Evolutionary conservation across 2,797 vertebrate species (phyloP), one percentile per base, ranked within the genome.

Genomic region (Rhinella marina): DNA sequence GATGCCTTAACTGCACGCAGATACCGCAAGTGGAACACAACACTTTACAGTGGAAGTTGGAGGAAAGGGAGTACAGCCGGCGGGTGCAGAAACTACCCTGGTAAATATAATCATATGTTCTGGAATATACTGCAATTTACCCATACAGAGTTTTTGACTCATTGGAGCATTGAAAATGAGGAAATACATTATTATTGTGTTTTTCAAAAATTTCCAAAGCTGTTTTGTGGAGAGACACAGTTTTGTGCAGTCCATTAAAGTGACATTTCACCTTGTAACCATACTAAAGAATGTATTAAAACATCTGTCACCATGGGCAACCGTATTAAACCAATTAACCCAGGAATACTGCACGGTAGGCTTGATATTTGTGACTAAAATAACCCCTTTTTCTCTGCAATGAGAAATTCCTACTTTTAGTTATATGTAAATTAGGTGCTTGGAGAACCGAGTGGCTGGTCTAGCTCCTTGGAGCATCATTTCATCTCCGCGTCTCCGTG

Each of bases 21-120:
- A 0, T 61, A 96, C 89, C 96, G 95, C 84, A 95, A 95, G 90
- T 99, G 98, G 98, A 98, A 97, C 94, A 96, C 96, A 25, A 96
- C 85, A 0, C 95, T 97, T 75, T 99, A 97, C 7, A 95, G 97
- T 0, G 98, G 98, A 0, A 93, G 91, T 0, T 99, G 98, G 98
- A 95, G 97, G 52, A 93, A 94, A 17, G 98, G 98, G 3, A 95
- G 95, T 92, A 95, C 94, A 0, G 95, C 95, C 0, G 95, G 95
- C 0, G 95, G 95, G 82, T 96, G 95, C 86, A 70, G 94, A 0
- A 95, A 96, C 88, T 95, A 79, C 86, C 95, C 95, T n/a, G 94
- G 95, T 94, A 88, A 27, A 0, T 68, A 32, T 1, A 19, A 1
- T 48, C 11, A 7, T 52, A 4, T 76, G 29, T 72, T 72, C 64